Conservation (phyloP, 2,797 vertebrate genomes). For the Percopsis omiscomaycus region DNA sequence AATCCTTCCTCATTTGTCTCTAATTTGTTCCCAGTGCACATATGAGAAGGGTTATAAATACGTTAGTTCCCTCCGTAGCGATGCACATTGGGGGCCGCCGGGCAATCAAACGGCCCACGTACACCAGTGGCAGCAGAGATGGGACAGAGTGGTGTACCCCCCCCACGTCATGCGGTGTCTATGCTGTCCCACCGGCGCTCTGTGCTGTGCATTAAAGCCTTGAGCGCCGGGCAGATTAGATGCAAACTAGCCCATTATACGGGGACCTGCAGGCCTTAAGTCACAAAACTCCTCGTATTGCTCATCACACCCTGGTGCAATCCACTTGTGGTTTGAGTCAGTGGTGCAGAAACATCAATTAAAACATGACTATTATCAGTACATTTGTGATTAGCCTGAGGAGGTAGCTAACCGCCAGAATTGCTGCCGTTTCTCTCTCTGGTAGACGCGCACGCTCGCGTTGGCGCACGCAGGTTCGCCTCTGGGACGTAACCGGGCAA, state of each 20-base stretch:
- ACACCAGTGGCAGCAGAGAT: slow-evolving; percentile 21
- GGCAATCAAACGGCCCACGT: slow-evolving; percentile 52
- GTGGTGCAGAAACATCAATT: slow-evolving; percentile 75
- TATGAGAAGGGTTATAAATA: slow-evolving; percentile 72
- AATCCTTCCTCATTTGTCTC: slow-evolving; percentile 68
- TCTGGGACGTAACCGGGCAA: slow-evolving; percentile 61
- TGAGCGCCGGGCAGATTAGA: slow-evolving; percentile 40
- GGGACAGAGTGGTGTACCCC: slow-evolving; percentile 40
- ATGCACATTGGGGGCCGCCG: slow-evolving; percentile 43
- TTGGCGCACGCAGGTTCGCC: slow-evolving; percentile 48
- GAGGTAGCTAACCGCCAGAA: slow-evolving; percentile 46
- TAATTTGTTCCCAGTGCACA: slow-evolving; percentile 71
- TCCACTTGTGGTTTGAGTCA: slow-evolving; percentile 65
- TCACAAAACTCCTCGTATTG: slow-evolving; percentile 50
- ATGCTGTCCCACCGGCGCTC: slow-evolving; percentile 40
- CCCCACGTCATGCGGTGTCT: slow-evolving; percentile 44
- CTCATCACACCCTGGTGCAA: slow-evolving; percentile 57
- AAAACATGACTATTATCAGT: slow-evolving; percentile 74
- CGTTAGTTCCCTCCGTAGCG: slow-evolving; percentile 58
- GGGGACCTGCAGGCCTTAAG: slow-evolving; percentile 32
- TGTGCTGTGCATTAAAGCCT: slow-evolving; percentile 44
- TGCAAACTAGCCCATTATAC: slow-evolving; percentile 26
- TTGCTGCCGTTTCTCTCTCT: slow-evolving; percentile 30
- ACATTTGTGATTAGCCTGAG: slow-evolving; percentile 70
- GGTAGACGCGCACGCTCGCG: slow-evolving; percentile 30